A percentile compares a stretch with the other conserved stretches of the same genome.
phyloP scores from a whole-genome alignment of 37 sponge, comb jelly and placozoan species.

The Oopsacas minuta region DNA sequence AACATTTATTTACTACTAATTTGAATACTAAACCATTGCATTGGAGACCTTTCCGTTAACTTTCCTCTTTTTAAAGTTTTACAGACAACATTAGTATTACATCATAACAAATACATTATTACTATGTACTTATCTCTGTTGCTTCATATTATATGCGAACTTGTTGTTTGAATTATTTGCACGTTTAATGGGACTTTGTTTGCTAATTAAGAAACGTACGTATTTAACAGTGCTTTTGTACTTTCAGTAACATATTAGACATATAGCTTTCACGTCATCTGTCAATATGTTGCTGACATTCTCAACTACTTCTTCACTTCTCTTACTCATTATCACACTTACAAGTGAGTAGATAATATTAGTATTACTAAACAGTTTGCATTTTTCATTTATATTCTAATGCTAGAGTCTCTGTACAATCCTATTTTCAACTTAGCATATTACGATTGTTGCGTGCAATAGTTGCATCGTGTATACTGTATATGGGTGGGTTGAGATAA shows the following conservation, averaged over 20 bases:
- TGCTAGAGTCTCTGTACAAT: no score
- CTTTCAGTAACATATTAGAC: neutral
- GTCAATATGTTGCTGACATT: neutral
- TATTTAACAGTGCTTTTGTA: neutral
- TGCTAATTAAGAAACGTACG: neutral
- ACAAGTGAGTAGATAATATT: neutral
- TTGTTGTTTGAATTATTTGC: neutral
- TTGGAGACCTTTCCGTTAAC: neutral
- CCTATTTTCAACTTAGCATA: no score
- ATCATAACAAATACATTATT: neutral
- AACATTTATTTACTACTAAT: neutral
- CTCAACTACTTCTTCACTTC: neutral
- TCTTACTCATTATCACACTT: neutral
- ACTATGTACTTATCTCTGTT: neutral
- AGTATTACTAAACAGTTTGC: neutral
- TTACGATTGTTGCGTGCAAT: no score
- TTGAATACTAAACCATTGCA: neutral
- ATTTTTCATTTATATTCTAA: no score
- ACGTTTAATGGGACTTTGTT: neutral
- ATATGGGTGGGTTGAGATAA: no score
- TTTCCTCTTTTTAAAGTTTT: neutral
- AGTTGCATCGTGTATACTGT: no score
- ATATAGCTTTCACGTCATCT: no score
- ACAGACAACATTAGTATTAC: neutral
- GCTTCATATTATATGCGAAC: neutral